Conservation (phyloP, 2,888 invertebrate genomes). For the Drosophila quinaria region DNA sequence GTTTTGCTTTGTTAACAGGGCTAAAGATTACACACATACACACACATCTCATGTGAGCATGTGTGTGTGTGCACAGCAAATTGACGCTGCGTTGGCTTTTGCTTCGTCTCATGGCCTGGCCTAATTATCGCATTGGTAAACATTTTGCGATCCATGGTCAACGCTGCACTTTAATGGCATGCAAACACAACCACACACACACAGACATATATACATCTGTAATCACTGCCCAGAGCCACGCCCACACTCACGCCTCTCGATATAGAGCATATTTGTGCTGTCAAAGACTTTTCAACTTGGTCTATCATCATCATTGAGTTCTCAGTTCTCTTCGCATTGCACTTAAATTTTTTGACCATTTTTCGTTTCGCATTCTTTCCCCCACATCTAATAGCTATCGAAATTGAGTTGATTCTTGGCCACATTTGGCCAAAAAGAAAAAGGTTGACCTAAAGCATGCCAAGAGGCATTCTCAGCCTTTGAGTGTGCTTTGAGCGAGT, state of each 20-base stretch:
- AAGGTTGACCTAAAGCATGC: slow-evolving; percentile 4
- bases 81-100: slow-evolving; percentile 54
- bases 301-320: slow-evolving; percentile 28
- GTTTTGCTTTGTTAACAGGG: slow-evolving; percentile 15
- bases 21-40: slow-evolving; percentile 14
- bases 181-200: slow-evolving; percentile 38
- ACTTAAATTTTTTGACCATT: slow-evolving; percentile 47
- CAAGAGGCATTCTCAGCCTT: slow-evolving; percentile 24
- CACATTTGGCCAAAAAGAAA: slow-evolving; percentile 26
- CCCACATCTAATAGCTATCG: slow-evolving; percentile 1
- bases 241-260: not conserved
- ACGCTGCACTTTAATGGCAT: slow-evolving; percentile 61
- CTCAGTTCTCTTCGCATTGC: slow-evolving; percentile 49
- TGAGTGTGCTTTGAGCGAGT: slow-evolving; percentile 27
- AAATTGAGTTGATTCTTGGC: slow-evolving; percentile 9
- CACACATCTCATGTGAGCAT: not conserved
- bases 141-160: slow-evolving; percentile 51
- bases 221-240: slow-evolving; percentile 18
- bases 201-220: slow-evolving; percentile 1
- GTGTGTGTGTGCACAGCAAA: slow-evolving; percentile 56
- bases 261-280: slow-evolving; percentile 17
- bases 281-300: slow-evolving; percentile 43
- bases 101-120: slow-evolving; percentile 41
- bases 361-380: not conserved
- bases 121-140: slow-evolving; percentile 73